A percentile compares a stretch with the other conserved stretches of the same genome.
phyloP scores from a whole-genome alignment of 2,888 invertebrate species.

The Lypha dubia region DNA sequence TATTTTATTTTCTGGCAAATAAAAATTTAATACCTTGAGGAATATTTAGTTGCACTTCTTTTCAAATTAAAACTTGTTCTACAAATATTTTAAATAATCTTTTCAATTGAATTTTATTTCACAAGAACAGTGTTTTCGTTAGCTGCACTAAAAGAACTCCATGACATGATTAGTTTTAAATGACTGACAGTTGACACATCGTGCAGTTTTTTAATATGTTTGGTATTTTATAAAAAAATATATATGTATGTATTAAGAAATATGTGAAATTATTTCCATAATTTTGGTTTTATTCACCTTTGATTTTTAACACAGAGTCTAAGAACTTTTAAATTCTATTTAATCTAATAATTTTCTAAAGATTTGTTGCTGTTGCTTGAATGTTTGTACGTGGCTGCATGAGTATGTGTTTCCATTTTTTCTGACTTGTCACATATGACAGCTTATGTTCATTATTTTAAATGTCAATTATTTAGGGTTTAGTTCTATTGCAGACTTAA shows the following conservation, averaged over 20 bases:
- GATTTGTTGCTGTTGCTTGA: background rate
- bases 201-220: constrained; percentile 48
- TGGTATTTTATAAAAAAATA: constrained; percentile 56
- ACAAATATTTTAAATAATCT: background rate
- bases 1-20: background rate
- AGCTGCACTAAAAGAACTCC: background rate
- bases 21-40: constrained; percentile 4
- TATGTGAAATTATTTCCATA: constrained; percentile 3
- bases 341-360: constrained; percentile 4
- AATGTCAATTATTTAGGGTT: constrained; percentile 65
- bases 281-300: constrained; percentile 1
- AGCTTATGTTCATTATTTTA: constrained; percentile 61
- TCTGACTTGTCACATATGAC: constrained; percentile 48
- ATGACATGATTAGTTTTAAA: constrained; percentile 22
- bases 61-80: background rate
- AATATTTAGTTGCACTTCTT: background rate
- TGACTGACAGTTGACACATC: constrained; percentile 64
- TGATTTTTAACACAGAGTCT: background rate
- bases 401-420: background rate
- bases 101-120: background rate
- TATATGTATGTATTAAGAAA: constrained; percentile 32
- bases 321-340: constrained; percentile 20
- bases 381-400: background rate
- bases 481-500: background rate
- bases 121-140: background rate